Evolutionary conservation across 2,888 invertebrate species (phyloP), one percentile per base, ranked within the genome.

Genomic region (Synergus laeviventris): DNA sequence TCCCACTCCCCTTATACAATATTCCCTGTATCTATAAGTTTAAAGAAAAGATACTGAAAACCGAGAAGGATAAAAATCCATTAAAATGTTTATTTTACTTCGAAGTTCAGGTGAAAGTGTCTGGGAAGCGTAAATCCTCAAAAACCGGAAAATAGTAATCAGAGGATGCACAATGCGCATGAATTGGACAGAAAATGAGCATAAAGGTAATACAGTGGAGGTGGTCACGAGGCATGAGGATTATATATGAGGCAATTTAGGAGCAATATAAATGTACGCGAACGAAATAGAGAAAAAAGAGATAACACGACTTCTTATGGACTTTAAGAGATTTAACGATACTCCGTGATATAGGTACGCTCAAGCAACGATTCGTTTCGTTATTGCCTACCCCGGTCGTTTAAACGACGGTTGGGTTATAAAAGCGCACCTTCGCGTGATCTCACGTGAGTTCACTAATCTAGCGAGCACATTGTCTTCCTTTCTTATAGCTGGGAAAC

Each of bases 161-260:
- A 64, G 42, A 21, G 64, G 21, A 64, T 64, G 39, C 64, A 18
- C 11, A 21, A 14, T 62, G 64, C 24, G 38, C 39, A 39, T 64
- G 64, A 42, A 64, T 64, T 7, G 21, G 42, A 18, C 14, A 38
- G 12, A 42, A 64, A 64, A 64, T 39, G 42, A 64, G 39, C 24
- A 39, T 21, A 42, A 39, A 39, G 38, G 64, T 31, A 24, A 60
- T 31, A 60, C 38, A 62, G 12, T 39, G 21, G 1, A 18, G 38
- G 64, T 21, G 39, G 64, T 64, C 42, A 64, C 14, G 42, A 7
- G 7, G 21, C 64, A 64, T 64, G 75, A 76, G 82, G 76, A 81
- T 83, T 81, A 83, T 82, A 79, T 82, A 82, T 80, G 75, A 83
- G 78, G 82, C 83, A 83, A 83, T 83, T 83, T 80, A 82, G 75